Evolutionary conservation across 1,140 invertebrate species (phyloP), one percentile per base, ranked within the genome.

Genomic region (Zaprionus camerounensis): DNA sequence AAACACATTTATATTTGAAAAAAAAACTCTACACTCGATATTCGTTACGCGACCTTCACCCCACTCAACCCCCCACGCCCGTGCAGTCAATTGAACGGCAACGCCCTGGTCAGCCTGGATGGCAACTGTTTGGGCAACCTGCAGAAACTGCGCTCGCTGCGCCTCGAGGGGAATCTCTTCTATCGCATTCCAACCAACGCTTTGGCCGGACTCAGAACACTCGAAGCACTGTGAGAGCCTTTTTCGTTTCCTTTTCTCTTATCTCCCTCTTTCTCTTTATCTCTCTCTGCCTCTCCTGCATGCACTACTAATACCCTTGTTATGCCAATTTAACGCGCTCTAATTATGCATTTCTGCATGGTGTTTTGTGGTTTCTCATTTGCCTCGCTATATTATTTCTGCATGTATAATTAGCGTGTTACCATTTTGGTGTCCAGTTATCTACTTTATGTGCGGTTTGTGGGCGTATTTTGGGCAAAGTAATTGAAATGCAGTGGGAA

Each of bases 221-320:
- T 95, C 68, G 94, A 95, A 94, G 94, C 94, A 91, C 93, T 97
- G 96, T 96, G 94, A 96, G 96, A 95, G 55, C 67, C 38, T 65
- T 49, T 55, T 22, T 38, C 20, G 53, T 63, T 61, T 36, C 24
- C 17, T 44, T 26, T 66, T 34, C 9, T 34, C 9, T 44, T 38
- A 34, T 28, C 44, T 56, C 38, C 5, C 34, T 17, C n/a, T 26
- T 38, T 34, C 66, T 12, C 49, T 17, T 9, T 31, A 28, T 46
- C 26, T 28, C 28, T 46, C 38, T 20, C 34, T 44, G 53, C 53
- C 57, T 70, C 66, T n/a, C 62, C 57, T 31, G 41, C 41, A 46
- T 46, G 41, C n/a, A 6, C 41, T 2, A 20, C n/a, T 17, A 17
- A 46, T 46, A 36, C 57, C 38, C 44, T 58, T 57, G 51, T 31